Percentiles rank a stretch among this genome's conserved stretches.
These are phyloP conservation scores for Trissoscelio sp. DNA, from an alignment of 2,888 invertebrate genomes.

Conservation along the genomic window DNA sequence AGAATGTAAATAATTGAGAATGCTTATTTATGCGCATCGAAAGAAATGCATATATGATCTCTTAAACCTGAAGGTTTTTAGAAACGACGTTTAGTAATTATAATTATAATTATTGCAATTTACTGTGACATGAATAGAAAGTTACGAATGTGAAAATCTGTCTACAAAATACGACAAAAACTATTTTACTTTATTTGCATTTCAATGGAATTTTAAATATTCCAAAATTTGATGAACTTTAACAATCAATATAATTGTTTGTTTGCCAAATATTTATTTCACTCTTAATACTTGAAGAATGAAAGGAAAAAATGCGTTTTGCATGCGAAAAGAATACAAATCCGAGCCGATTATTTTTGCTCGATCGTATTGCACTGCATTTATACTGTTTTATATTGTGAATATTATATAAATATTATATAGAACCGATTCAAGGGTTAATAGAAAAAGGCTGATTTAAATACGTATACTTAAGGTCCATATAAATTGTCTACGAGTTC, in stretches of 20 bases:
- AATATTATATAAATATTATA: slow-evolving; percentile 62
- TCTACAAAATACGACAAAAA: not conserved
- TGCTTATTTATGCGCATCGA: slow-evolving; percentile 57
- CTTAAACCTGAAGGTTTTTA: slow-evolving; percentile 47
- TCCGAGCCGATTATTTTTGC: slow-evolving; percentile 11
- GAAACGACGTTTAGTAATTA: slow-evolving; percentile 30
- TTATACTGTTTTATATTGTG: slow-evolving; percentile 70
- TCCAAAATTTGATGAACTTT: no score
- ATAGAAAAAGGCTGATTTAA: slow-evolving; percentile 75
- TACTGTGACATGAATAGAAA: slow-evolving; percentile 6
- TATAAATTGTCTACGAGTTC: slow-evolving; percentile 35
- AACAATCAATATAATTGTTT: not conserved
- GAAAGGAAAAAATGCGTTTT: slow-evolving; percentile 20
- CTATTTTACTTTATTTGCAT: no score
- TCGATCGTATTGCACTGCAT: slow-evolving; percentile 55
- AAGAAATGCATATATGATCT: slow-evolving; percentile 61
- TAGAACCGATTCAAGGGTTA: slow-evolving; percentile 61
- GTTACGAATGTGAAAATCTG: slow-evolving; percentile 15
- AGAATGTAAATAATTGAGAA: slow-evolving; percentile 57
- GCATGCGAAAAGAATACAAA: slow-evolving; percentile 15
- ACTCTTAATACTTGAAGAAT: slow-evolving; percentile 2
- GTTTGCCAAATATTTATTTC: slow-evolving; percentile 39
- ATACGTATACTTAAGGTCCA: slow-evolving; percentile 60
- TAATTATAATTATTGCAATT: slow-evolving; percentile 29
- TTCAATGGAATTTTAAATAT: no score